Percentiles rank a stretch among this genome's conserved stretches.
Conservation (phyloP, 2,113 vertebrate genomes). For the Ctenodactylus gundi region DNA sequence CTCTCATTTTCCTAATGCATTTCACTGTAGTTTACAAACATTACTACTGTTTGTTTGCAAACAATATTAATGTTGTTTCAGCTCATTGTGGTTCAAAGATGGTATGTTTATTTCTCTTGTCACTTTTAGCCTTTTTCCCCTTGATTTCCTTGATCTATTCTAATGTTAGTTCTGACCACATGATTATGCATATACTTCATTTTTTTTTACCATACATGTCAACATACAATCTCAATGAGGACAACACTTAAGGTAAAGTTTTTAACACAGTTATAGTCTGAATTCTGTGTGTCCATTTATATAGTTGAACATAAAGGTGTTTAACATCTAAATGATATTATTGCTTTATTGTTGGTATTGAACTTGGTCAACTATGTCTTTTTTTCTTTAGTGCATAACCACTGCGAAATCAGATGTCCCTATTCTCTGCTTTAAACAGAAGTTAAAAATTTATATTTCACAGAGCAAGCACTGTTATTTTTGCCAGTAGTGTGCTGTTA, state of each 20-base stretch:
- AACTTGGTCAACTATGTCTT: background rate
- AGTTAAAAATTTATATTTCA: constrained; percentile 9
- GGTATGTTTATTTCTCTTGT: background rate
- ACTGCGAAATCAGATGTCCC: background rate
- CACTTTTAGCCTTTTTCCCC: constrained; percentile 2
- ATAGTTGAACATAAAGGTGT: background rate
- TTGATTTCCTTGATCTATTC: background rate
- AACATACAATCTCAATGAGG: constrained; percentile 3
- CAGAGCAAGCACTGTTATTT: background rate
- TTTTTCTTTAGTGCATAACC: background rate
- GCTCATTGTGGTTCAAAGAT: background rate
- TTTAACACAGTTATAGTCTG: background rate
- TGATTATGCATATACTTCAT: background rate
- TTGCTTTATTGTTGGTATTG: background rate
- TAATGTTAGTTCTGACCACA: background rate
- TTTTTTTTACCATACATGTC: background rate
- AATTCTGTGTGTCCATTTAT: background rate
- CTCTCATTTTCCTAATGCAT: background rate
- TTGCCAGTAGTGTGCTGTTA: background rate
- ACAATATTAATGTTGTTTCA: background rate
- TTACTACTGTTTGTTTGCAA: background rate
- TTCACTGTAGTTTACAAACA: background rate
- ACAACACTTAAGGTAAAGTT: background rate
- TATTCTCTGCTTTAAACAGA: background rate
- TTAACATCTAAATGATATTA: constrained; percentile 12